These are phyloP conservation scores for Bactericera cockerelli DNA, from an alignment of 1,140 invertebrate genomes.

Conservation along the genomic window DNA sequence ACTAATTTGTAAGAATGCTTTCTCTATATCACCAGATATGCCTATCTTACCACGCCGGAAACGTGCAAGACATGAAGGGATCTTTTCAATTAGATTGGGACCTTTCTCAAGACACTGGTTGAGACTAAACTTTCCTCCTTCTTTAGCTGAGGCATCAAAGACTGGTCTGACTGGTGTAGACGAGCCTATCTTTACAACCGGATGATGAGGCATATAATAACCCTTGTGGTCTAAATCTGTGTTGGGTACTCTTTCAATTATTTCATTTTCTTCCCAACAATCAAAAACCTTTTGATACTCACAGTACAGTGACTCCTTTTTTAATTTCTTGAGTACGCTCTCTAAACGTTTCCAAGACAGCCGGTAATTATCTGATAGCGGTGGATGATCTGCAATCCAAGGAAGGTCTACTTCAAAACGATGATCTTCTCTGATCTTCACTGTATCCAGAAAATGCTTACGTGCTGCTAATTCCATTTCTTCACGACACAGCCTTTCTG, in stretches of 20 bases:
- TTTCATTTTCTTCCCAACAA: not conserved
- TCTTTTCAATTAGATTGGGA: conserved; percentile 1
- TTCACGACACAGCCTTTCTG: too few relatives aligned
- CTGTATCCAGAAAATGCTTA: not conserved
- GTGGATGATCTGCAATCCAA: too few relatives aligned
- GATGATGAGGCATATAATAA: conserved; percentile 13
- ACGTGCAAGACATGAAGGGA: not conserved
- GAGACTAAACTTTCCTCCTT: not conserved
- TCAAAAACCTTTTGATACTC: not conserved
- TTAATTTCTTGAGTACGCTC: not conserved
- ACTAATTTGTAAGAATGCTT: conserved; percentile 6
- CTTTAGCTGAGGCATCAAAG: conserved; percentile 15
- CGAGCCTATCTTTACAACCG: conserved; percentile 6
- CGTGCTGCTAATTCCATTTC: not conserved
- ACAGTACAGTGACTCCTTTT: not conserved
- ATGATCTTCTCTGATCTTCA: too few relatives aligned
- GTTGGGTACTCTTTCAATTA: conserved; percentile 4
- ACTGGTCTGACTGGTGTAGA: conserved; percentile 6
- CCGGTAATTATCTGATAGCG: too few relatives aligned
- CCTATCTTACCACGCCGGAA: not conserved
- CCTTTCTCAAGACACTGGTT: conserved; percentile 10
- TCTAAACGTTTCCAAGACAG: too few relatives aligned
- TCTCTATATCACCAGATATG: not conserved
- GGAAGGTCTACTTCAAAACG: too few relatives aligned
- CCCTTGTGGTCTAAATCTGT: not conserved